phyloP scores from a whole-genome alignment of 2,888 invertebrate species.

The Ligdia adustata region DNA sequence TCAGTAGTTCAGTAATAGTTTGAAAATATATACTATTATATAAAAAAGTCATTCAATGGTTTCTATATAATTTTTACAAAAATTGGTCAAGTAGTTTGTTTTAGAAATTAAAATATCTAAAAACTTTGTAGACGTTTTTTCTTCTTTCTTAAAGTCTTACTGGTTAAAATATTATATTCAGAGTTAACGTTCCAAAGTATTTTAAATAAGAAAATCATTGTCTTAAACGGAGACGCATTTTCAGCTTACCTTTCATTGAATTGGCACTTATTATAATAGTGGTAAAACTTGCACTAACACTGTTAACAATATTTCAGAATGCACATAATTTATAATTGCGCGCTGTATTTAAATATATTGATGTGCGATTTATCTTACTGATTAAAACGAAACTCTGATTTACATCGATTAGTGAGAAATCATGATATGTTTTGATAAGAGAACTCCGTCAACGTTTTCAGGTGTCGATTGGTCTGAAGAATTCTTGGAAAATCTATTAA shows the following conservation, averaged over 20 bases:
- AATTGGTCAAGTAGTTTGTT: no score
- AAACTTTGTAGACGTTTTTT: no score
- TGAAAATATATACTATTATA: no score
- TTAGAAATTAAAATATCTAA: no score
- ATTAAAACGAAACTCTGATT: constrained; percentile 44
- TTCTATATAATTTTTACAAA: no score
- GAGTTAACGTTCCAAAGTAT: no score
- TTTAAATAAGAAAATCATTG: no score
- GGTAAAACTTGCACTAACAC: constrained; percentile 40
- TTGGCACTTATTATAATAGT: constrained; percentile 33
- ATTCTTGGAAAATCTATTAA: not conserved
- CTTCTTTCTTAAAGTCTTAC: no score
- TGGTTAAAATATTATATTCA: no score
- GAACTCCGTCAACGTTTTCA: not conserved
- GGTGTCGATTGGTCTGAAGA: not conserved
- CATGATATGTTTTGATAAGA: not conserved
- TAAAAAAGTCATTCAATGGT: no score
- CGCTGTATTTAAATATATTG: constrained; percentile 37
- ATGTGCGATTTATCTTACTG: constrained; percentile 41
- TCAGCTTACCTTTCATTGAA: constrained; percentile 52
- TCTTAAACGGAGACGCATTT: no score
- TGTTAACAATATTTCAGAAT: constrained; percentile 36
- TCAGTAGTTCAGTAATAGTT: no score
- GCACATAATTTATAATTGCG: constrained; percentile 48
- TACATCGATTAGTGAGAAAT: constrained; percentile 40